Conservation (phyloP, 23 tunicate species). For the Halocynthia roretzi region DNA sequence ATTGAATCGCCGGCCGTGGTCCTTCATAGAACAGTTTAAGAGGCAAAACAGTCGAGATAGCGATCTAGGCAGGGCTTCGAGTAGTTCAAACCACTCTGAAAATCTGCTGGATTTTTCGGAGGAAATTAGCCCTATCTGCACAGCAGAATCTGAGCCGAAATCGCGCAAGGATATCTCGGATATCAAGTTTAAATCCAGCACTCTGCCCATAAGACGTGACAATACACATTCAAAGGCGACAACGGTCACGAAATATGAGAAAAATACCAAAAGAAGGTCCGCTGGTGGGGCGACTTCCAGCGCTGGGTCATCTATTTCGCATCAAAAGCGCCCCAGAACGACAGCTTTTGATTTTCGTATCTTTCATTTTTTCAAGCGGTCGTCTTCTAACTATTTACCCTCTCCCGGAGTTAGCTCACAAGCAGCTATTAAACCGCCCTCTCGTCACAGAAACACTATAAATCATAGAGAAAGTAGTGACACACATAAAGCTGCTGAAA, state of each 20-base stretch:
- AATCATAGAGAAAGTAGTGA: too few relatives aligned
- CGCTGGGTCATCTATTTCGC: too few relatives aligned
- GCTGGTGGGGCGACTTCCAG: too few relatives aligned
- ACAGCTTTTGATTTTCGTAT: slow-evolving; percentile 12
- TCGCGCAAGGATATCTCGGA: too few relatives aligned
- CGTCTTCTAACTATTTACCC: slow-evolving; percentile 2
- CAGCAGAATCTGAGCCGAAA: too few relatives aligned
- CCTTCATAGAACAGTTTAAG: slow-evolving; percentile 16
- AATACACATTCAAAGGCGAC: too few relatives aligned
- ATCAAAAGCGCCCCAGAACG: background rate
- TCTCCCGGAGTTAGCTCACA: slow-evolving; percentile 5
- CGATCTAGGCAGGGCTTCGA: background rate
- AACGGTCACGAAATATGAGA: too few relatives aligned
- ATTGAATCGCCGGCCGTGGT: slow-evolving; percentile 20
- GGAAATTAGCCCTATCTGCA: too few relatives aligned
- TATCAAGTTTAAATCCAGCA: too few relatives aligned
- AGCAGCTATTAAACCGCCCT: background rate
- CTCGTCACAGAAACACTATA: background rate
- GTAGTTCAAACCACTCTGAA: background rate
- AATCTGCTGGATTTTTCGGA: background rate
- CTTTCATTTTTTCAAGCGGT: slow-evolving; percentile 23
- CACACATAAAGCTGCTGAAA: too few relatives aligned
- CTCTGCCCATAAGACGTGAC: too few relatives aligned
- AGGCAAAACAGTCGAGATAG: slow-evolving; percentile 22
- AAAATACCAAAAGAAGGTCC: too few relatives aligned